phyloP scores from a whole-genome alignment of 92 coral and sea anemone species.

The Porites rus region DNA sequence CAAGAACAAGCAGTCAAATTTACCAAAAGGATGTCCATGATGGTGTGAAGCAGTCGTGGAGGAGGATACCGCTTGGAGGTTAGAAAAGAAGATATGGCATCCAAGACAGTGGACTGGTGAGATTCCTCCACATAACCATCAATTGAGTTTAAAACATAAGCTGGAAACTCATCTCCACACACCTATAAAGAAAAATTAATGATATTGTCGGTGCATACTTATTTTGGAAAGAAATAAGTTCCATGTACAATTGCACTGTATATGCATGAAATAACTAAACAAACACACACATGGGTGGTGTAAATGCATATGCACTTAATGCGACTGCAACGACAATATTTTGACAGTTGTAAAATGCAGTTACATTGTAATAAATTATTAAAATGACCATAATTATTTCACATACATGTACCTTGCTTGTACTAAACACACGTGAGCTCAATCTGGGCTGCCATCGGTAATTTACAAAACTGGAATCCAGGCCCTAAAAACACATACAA shows the following conservation, averaged over 20 bases:
- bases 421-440: not conserved
- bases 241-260: too few relatives aligned
- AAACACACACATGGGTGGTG: too few relatives aligned
- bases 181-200: not conserved
- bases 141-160: conserved; percentile 55
- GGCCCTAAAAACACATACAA: not conserved
- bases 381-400: not conserved
- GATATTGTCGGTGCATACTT: too few relatives aligned
- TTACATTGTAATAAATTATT: too few relatives aligned
- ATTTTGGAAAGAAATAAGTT: too few relatives aligned
- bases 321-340: too few relatives aligned
- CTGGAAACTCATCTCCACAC: conserved; percentile 52
- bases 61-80: conserved; percentile 68
- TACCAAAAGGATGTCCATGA: conserved; percentile 71
- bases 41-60: conserved; percentile 52
- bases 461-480: conserved; percentile 14
- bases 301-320: too few relatives aligned
- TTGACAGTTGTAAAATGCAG: too few relatives aligned
- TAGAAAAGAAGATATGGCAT: conserved; percentile 60
- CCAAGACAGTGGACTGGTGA: conserved; percentile 65
- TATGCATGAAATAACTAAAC: too few relatives aligned
- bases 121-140: conserved; percentile 83
- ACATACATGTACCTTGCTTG: not conserved
- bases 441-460: conserved; percentile 24
- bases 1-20: not conserved